Evolutionary conservation across 2,797 vertebrate genomes (phyloP).

Genomic region (Prunella strophiata): DNA sequence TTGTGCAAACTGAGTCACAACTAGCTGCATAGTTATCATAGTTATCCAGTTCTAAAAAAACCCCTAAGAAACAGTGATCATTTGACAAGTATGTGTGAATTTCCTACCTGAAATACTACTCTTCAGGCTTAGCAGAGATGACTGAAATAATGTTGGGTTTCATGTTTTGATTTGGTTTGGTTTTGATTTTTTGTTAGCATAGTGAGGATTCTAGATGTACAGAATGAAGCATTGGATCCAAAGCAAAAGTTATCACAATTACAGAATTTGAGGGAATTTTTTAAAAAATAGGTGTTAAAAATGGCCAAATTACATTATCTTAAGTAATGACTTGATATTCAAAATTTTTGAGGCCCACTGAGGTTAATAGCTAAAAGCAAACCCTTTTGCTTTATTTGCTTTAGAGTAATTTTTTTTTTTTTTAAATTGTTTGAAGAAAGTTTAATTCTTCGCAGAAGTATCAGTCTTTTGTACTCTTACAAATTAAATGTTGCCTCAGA

Average conservation of each 20-base stretch:
- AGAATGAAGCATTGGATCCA: neutral
- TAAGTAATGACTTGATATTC: neutral
- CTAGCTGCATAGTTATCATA: neutral
- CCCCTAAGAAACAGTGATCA: neutral
- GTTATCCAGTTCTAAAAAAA: neutral
- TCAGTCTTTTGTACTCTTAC: neutral
- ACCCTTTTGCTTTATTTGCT: neutral
- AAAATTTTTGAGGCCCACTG: neutral
- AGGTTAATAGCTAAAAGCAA: neutral
- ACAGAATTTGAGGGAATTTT: neutral
- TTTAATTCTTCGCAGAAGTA: neutral
- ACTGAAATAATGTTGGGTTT: neutral
- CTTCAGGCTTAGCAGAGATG: neutral
- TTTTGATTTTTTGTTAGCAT: neutral
- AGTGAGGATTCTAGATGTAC: neutral
- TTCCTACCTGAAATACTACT: neutral
- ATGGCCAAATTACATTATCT: neutral
- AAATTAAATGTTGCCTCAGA: neutral
- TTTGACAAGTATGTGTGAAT: neutral
- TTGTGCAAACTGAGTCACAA: neutral
- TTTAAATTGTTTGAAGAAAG: neutral
- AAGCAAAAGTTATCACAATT: neutral
- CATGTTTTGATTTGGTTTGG: neutral
- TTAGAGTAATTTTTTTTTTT: neutral
- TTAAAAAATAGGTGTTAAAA: neutral